A percentile compares a stretch with the other conserved stretches of the same genome.
These are phyloP conservation scores for Aphrophora alni DNA, from an alignment of 2,888 invertebrate genomes.

Conservation along the genomic window DNA sequence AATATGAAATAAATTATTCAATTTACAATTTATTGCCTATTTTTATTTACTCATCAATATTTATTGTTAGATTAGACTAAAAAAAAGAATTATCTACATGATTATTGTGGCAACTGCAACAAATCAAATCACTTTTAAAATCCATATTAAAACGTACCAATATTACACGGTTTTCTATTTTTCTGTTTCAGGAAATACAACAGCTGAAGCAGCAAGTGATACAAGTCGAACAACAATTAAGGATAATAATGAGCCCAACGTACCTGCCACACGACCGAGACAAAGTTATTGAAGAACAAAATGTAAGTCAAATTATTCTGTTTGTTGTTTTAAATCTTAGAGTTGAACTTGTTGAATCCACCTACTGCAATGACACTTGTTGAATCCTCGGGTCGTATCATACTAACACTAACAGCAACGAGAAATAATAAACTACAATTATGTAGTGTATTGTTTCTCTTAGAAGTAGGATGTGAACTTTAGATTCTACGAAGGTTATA, in stretches of 20 bases:
- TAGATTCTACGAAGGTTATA: neutral
- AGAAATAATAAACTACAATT: neutral
- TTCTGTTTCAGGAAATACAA: constrained; percentile 76
- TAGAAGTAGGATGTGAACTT: neutral
- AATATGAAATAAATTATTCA: no score
- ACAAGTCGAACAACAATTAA: constrained; percentile 85
- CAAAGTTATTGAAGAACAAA: constrained; percentile 81
- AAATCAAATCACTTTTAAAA: no score
- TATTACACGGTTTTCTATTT: no score
- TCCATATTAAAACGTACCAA: no score
- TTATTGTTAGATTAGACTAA: no score
- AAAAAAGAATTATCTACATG: no score
- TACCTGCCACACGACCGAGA: constrained; percentile 84
- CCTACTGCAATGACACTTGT: constrained; percentile 35
- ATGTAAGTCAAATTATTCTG: constrained; percentile 68
- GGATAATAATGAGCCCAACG: constrained; percentile 81
- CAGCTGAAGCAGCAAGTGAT: constrained; percentile 82
- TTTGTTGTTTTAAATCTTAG: neutral
- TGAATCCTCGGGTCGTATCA: constrained; percentile 26
- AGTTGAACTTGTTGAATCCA: neutral
- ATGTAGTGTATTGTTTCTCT: neutral
- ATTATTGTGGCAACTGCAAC: no score
- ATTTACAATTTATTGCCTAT: no score
- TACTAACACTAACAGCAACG: constrained; percentile 2
- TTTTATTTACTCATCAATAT: no score